Conservation (phyloP, 2,888 invertebrate genomes). For the Halictus ligatus region DNA sequence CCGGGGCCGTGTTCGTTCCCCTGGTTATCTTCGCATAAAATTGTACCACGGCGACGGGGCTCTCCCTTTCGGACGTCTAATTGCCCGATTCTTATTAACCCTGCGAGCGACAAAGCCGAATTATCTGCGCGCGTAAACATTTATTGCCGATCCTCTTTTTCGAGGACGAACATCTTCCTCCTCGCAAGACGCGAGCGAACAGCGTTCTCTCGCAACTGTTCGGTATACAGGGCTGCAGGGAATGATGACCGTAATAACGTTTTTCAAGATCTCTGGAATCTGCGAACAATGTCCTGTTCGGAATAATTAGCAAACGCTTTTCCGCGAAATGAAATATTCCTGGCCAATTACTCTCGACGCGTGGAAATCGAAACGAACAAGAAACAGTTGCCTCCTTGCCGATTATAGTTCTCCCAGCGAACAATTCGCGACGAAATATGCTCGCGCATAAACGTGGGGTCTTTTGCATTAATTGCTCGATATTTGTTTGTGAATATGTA, state of each 20-base stretch:
- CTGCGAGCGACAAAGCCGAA: background rate
- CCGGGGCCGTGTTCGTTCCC: conserved; percentile 22
- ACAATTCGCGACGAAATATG: background rate
- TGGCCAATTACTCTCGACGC: too few relatives aligned
- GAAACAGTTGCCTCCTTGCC: too few relatives aligned
- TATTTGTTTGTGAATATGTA: background rate
- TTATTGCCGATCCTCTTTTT: background rate
- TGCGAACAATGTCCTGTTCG: too few relatives aligned
- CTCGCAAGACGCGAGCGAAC: background rate
- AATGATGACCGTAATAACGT: too few relatives aligned
- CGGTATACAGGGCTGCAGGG: background rate
- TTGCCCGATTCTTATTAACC: conserved; percentile 12
- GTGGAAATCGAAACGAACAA: too few relatives aligned
- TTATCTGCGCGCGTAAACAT: background rate
- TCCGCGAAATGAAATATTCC: too few relatives aligned
- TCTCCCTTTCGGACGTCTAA: conserved; percentile 21
- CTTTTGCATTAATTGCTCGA: background rate
- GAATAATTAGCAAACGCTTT: too few relatives aligned
- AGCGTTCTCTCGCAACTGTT: background rate
- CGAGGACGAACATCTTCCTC: background rate
- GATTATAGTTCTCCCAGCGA: too few relatives aligned
- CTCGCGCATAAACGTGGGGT: background rate
- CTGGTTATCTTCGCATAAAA: conserved; percentile 62
- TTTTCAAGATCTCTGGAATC: too few relatives aligned
- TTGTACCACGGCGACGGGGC: conserved; percentile 42